Conservation (phyloP, 2,888 invertebrate species). For the Drosophila nr. fundita region DNA sequence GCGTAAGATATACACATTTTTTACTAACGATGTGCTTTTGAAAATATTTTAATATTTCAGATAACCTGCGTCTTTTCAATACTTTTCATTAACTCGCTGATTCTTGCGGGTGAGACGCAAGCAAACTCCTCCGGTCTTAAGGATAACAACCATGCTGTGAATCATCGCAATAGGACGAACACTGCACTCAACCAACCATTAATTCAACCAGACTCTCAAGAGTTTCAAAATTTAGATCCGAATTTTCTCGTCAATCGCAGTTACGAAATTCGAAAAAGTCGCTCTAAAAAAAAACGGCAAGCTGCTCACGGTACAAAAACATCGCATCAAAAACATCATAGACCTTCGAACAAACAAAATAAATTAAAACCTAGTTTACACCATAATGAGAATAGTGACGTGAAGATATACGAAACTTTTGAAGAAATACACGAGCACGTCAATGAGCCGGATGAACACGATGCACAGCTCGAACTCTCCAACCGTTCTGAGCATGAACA, state of each 20-base stretch:
- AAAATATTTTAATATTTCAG: slow-evolving; percentile 34
- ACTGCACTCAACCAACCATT: slow-evolving; percentile 1
- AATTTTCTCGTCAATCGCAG: slow-evolving; percentile 9
- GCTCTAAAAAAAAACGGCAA: slow-evolving; percentile 66
- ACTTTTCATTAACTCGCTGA: slow-evolving; percentile 25
- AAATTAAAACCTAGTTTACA: slow-evolving; percentile 45
- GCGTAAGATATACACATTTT: slow-evolving; percentile 26
- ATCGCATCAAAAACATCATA: slow-evolving; percentile 57
- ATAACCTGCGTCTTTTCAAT: slow-evolving; percentile 23
- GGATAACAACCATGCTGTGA: slow-evolving; percentile 6
- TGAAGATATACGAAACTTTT: slow-evolving; percentile 77
- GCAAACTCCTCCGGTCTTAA: slow-evolving; percentile 11
- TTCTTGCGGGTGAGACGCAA: slow-evolving; percentile 19
- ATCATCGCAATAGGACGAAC: slow-evolving; percentile 15
- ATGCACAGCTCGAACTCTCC: slow-evolving; percentile 54
- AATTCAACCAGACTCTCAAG: slow-evolving; percentile 26
- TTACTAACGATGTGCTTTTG: no score
- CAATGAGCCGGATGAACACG: slow-evolving; percentile 50
- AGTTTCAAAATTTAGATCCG: slow-evolving; percentile 17
- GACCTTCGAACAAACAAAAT: slow-evolving; percentile 36
- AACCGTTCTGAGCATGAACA: slow-evolving; percentile 55
- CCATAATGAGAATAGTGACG: slow-evolving; percentile 42
- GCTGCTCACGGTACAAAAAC: slow-evolving; percentile 66
- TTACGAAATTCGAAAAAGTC: slow-evolving; percentile 66
- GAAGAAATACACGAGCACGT: slow-evolving; percentile 84